Percentiles rank a stretch among this genome's conserved stretches.
phyloP scores from a whole-genome alignment of 2,888 invertebrate species.

The Dryomyza anilis region DNA sequence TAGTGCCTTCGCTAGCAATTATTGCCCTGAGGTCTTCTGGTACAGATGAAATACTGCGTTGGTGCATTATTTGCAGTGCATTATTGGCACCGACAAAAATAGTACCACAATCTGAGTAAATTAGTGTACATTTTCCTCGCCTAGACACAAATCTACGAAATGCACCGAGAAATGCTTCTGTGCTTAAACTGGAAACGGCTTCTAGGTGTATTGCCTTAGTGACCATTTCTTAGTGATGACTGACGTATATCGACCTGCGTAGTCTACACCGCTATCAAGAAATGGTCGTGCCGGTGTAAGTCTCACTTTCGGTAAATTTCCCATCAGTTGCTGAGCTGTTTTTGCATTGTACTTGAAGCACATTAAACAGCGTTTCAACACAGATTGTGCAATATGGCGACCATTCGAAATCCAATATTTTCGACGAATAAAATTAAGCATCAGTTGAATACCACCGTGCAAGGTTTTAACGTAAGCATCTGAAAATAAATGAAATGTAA shows the following conservation, averaged over 20 bases:
- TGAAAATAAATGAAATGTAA: background rate
- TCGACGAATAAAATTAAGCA: background rate
- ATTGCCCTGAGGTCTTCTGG: background rate
- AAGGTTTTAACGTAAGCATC: background rate
- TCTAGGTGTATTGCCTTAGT: too few relatives aligned
- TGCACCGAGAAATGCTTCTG: background rate
- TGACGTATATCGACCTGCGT: background rate
- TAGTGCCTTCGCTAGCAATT: background rate
- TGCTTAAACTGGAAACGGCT: background rate
- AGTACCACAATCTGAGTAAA: background rate
- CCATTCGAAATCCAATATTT: background rate
- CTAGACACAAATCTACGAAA: background rate
- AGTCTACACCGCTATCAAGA: background rate
- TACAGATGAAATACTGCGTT: background rate
- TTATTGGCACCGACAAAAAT: background rate
- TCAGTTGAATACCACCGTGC: background rate
- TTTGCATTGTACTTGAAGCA: background rate
- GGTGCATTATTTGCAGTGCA: background rate
- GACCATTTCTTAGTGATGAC: background rate
- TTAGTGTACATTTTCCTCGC: background rate
- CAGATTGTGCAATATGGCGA: background rate
- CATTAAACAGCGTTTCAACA: background rate
- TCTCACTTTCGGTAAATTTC: background rate
- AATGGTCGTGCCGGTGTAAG: background rate
- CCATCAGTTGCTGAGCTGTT: background rate